Conservation (phyloP, 2,888 invertebrate species). For the Prosapia bicincta region DNA sequence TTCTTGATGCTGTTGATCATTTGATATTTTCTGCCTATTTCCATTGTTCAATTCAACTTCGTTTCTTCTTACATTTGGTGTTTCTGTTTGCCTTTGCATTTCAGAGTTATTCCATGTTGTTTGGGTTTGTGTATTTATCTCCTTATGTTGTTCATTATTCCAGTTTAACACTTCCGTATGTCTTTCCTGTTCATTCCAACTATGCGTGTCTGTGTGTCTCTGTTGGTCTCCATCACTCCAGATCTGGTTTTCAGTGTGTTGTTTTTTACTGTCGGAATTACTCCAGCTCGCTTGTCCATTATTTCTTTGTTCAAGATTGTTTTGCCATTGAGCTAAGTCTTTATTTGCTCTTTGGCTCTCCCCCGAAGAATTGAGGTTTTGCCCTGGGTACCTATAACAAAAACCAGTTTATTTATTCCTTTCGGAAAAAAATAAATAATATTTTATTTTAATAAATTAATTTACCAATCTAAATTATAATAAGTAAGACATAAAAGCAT, state of each 20-base stretch:
- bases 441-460: no score
- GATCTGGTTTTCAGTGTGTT: neutral
- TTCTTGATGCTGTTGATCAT: slow-evolving; percentile 32
- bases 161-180: neutral
- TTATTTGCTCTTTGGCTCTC: slow-evolving; percentile 26
- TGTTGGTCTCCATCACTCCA: slow-evolving; percentile 22
- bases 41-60: slow-evolving; percentile 8
- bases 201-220: slow-evolving; percentile 4
- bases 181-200: slow-evolving; percentile 10
- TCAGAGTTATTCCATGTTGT: slow-evolving; percentile 14
- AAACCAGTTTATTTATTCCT: no score
- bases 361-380: slow-evolving; percentile 36
- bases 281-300: neutral
- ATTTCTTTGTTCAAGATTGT: neutral
- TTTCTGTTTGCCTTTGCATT: slow-evolving; percentile 45
- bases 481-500: no score
- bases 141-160: slow-evolving; percentile 29
- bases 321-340: neutral
- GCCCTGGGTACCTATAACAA: slow-evolving; percentile 43
- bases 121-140: slow-evolving; percentile 32
- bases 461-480: no score
- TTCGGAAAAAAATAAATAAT: no score
- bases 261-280: slow-evolving; percentile 8
- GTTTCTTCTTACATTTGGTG: slow-evolving; percentile 11
- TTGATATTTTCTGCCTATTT: slow-evolving; percentile 19